phyloP scores from a whole-genome alignment of 1,140 invertebrate species.

The Rhysida immarginata region DNA sequence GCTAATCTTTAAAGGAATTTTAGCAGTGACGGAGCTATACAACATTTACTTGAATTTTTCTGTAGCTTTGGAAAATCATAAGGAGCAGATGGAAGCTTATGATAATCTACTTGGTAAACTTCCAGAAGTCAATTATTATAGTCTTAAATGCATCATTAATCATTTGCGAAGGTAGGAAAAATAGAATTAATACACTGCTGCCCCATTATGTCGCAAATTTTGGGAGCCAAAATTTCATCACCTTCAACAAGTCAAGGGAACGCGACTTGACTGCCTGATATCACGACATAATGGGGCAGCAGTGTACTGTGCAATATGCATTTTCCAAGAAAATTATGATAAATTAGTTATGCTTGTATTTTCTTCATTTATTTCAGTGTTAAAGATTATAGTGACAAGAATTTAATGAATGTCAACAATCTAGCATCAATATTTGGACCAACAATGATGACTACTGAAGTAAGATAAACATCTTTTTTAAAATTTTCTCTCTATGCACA shows the following conservation, averaged over 20 bases:
- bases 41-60: no score
- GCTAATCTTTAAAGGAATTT: no score
- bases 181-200: no score
- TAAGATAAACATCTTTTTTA: conserved; percentile 11
- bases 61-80: conserved; percentile 18
- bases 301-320: no score
- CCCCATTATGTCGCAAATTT: no score
- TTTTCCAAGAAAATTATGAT: no score
- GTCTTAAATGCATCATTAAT: conserved; percentile 52
- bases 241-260: no score
- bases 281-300: no score
- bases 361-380: conserved; percentile 36
- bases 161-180: conserved; percentile 43
- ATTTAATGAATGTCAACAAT: conserved; percentile 63
- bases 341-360: background rate
- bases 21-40: no score
- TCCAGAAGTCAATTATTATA: conserved; percentile 49
- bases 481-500: no score
- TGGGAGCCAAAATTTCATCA: no score
- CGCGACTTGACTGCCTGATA: no score
- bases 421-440: conserved; percentile 71
- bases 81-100: conserved; percentile 24
- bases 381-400: conserved; percentile 50
- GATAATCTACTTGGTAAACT: conserved; percentile 46
- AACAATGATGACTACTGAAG: conserved; percentile 55